Percentiles rank a stretch among this genome's conserved stretches.
Evolutionary conservation across 2,797 vertebrate species (phyloP).

Genomic region (Xenopus petersii): DNA sequence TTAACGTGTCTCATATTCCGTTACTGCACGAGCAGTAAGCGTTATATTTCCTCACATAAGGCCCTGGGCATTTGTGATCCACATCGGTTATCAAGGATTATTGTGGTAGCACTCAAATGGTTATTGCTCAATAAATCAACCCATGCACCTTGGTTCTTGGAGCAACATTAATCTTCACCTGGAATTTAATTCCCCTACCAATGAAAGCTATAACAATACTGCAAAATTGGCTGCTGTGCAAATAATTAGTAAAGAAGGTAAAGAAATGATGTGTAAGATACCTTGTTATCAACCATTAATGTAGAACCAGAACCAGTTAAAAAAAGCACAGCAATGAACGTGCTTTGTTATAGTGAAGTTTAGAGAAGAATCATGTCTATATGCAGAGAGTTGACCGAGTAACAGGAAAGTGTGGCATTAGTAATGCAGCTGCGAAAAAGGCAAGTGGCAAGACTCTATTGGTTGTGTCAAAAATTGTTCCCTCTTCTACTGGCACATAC

Average conservation of each 20-base stretch:
- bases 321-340: conserved; percentile 10
- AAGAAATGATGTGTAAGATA: no score
- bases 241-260: conserved; percentile 16
- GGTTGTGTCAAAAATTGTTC: conserved; percentile 58
- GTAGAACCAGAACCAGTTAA: conserved; percentile 68
- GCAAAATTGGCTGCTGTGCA: background rate
- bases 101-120: background rate
- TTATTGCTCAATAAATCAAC: background rate
- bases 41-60: no score
- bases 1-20: no score
- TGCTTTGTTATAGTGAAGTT: conserved; percentile 35
- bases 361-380: conserved; percentile 52
- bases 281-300: conserved; percentile 54
- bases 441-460: conserved; percentile 61
- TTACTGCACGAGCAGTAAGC: no score
- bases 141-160: background rate
- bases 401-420: conserved; percentile 69
- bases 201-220: background rate
- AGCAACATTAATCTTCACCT: background rate
- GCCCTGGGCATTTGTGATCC: no score
- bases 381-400: conserved; percentile 62
- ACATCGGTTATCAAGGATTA: no score
- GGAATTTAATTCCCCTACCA: background rate
- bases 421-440: conserved; percentile 67
- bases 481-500: conserved; percentile 58